Base-by-base conservation (phyloP, 2,888 invertebrate genomes). In the Octonoba sinensis region DNA sequence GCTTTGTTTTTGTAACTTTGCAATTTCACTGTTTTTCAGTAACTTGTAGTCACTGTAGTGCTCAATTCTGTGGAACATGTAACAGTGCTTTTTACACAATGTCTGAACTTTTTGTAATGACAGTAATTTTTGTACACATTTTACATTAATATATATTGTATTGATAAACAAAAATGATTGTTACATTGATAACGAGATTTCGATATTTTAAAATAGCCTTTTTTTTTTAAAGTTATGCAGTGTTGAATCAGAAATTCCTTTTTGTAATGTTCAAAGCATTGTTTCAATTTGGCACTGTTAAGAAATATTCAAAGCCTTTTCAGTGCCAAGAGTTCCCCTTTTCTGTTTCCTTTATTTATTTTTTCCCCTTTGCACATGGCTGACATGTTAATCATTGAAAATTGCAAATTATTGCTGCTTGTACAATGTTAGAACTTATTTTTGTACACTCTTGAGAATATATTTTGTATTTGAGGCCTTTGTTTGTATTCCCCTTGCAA, bases 401-500 rank as follows among this genome's bases (percentile, higher is more conserved):
- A 24, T 44, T 69, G 47, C 65, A 56, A 64, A 65, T 64, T 22
- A 56, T 65, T 75, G 64, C 65, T 75, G 75, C 74, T 82, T 82
- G 70, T 75, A 82, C 74, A 75, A 75, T 82, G 81, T 82, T 76
- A 75, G 59, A 82, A 72, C 59, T 82, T 82, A 82, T 82, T 82
- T 82, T 82, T 76, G 67, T 82, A 82, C 59, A 49, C 47, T 24
- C 49, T 56, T 46, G 22, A 71, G 54, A 82, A 66, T 82, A 76
- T 82, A 67, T 82, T 82, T 82, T 76, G 62, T 82, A 71, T 82
- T 82, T 82, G 57, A 60, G 76, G 66, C 82, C 71, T 71, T 59
- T 60, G 71, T 76, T 82, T 75, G 76, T 71, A 72, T 67, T 60
- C 64, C 44, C 46, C 59, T 47, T 76, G 56, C 76, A 76, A 57